phyloP scores from a whole-genome alignment of 2,888 invertebrate species.

The Aleiodes alternator region DNA sequence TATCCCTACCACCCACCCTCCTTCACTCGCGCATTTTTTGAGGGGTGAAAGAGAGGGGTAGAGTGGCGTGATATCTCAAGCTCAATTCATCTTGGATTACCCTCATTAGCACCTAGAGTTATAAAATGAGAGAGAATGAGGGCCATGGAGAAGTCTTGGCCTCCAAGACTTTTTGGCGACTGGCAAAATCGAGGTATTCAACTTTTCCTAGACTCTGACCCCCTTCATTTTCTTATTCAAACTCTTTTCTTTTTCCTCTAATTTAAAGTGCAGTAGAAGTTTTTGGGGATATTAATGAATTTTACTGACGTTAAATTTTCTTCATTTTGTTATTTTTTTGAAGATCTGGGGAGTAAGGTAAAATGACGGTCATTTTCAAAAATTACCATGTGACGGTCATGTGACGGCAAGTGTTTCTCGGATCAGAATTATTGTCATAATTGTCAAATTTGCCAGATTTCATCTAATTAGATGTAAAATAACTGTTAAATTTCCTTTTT shows the following conservation, averaged over 20 bases:
- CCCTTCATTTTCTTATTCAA: not conserved
- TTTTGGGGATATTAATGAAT: slow-evolving; percentile 15
- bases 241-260: not conserved
- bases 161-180: slow-evolving; percentile 22
- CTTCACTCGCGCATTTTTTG: not conserved
- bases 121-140: slow-evolving; percentile 27
- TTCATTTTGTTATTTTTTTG: too few species aligned
- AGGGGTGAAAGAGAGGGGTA: slow-evolving; percentile 4
- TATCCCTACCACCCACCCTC: not conserved
- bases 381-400: too few species aligned
- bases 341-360: too few species aligned
- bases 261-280: not conserved
- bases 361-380: too few species aligned
- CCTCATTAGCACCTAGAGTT: slow-evolving; percentile 49
- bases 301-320: not conserved
- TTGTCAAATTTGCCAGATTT: too few species aligned
- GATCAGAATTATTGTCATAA: too few species aligned
- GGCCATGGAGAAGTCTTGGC: not conserved
- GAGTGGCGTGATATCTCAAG: slow-evolving; percentile 21
- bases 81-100: slow-evolving; percentile 45
- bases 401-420: too few species aligned
- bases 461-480: too few species aligned
- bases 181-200: slow-evolving; percentile 20
- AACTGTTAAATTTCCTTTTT: too few species aligned
- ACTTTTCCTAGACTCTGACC: not conserved